Percentiles rank a stretch among this genome's conserved stretches.
Conservation (phyloP, 1,140 invertebrate genomes). For the Conus betulinus region DNA sequence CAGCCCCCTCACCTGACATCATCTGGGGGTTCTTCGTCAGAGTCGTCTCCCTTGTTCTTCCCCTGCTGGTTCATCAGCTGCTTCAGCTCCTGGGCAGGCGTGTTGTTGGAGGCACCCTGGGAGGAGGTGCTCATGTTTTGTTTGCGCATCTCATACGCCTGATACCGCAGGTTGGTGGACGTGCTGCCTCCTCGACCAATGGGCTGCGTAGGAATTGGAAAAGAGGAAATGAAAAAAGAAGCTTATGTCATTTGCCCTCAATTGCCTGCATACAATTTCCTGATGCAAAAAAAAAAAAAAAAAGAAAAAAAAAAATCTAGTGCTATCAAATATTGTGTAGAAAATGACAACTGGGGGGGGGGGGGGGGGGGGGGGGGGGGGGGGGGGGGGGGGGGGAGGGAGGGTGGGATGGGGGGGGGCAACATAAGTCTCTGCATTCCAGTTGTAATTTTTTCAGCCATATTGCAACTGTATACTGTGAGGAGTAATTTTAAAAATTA, state of each 20-base stretch:
- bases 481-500: no score
- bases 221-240: neutral
- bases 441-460: no score
- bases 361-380: no score
- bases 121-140: conserved; percentile 60
- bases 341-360: no score
- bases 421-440: no score
- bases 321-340: no score
- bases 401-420: no score
- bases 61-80: conserved; percentile 53
- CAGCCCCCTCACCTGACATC: conserved; percentile 82
- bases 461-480: no score
- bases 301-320: no score
- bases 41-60: conserved; percentile 68
- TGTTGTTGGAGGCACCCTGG: conserved; percentile 54
- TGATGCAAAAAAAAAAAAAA: no score
- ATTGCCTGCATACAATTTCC: neutral
- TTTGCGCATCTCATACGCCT: conserved; percentile 72
- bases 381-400: no score
- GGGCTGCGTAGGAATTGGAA: conserved; percentile 3
- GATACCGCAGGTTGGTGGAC: conserved; percentile 67
- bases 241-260: neutral
- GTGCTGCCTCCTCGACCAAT: conserved; percentile 22
- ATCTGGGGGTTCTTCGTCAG: conserved; percentile 90
- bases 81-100: conserved; percentile 56